Conservation (phyloP, 2,797 vertebrate species). For the Silurus lanzhouensis region DNA sequence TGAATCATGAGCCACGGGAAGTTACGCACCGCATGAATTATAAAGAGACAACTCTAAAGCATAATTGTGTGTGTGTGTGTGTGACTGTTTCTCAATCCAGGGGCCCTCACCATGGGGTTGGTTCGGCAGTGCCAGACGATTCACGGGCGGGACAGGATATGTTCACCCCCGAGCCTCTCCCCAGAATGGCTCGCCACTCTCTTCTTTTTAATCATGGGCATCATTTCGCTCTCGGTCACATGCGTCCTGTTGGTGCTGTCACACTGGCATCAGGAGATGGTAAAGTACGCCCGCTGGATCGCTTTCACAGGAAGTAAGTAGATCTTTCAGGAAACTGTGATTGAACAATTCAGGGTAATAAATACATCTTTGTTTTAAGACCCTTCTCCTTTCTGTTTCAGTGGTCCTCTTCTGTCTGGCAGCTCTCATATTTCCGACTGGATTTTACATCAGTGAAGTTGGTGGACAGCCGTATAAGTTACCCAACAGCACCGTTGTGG, state of each 20-base stretch:
- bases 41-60: not conserved
- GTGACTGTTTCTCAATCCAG: constrained; percentile 64
- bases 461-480: constrained; percentile 98
- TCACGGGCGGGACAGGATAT: constrained; percentile 94
- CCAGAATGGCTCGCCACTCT: constrained; percentile 98
- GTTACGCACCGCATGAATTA: constrained; percentile 6
- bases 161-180: constrained; percentile 94
- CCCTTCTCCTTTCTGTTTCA: constrained; percentile 66
- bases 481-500: constrained; percentile 98
- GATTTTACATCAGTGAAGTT: constrained; percentile 99
- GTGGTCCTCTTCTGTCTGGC: constrained; percentile 99
- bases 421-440: constrained; percentile 99
- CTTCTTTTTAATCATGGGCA: constrained; percentile 99
- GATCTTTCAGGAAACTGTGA: not conserved
- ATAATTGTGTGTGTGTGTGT: not conserved
- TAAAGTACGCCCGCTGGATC: constrained; percentile 96
- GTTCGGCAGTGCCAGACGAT: constrained; percentile 98
- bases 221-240: constrained; percentile 97
- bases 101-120: constrained; percentile 94
- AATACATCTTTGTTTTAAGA: not conserved
- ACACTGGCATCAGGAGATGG: constrained; percentile 96
- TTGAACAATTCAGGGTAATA: too few relatives aligned
- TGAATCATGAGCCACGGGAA: constrained; percentile 12
- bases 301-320: constrained; percentile 93
- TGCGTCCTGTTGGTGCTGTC: constrained; percentile 96